Percentiles rank a stretch among this genome's conserved stretches.
Conservation (phyloP, 2,113 vertebrate genomes). For the Okapia johnstoni region DNA sequence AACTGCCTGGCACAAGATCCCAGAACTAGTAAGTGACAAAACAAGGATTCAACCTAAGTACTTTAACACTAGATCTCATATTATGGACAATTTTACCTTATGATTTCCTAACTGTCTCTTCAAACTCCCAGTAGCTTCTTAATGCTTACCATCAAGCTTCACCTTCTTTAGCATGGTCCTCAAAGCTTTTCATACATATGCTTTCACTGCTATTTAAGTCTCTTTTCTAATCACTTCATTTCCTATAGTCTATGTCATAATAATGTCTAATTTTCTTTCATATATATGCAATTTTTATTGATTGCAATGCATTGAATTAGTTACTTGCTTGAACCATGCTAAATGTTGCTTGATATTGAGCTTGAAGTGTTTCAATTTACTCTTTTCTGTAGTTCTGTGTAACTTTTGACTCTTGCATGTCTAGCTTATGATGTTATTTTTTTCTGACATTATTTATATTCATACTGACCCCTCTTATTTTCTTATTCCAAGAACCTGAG, state of each 20-base stretch:
- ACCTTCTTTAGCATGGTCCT: neutral
- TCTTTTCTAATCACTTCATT: neutral
- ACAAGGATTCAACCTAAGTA: neutral
- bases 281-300: neutral
- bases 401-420: neutral
- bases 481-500: neutral
- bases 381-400: neutral
- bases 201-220: neutral
- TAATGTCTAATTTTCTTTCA: neutral
- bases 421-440: neutral
- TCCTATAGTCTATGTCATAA: neutral
- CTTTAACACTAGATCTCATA: neutral
- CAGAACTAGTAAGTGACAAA: neutral
- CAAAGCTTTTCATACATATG: neutral
- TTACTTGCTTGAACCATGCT: neutral
- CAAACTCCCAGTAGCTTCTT: neutral
- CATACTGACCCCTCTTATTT: neutral
- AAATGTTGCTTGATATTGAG: neutral
- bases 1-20: neutral
- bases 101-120: neutral
- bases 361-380: neutral
- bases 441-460: neutral
- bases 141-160: neutral
- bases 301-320: neutral
- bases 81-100: neutral